Percentiles rank a stretch among this genome's conserved stretches.
Conservation (phyloP, 2,797 vertebrate genomes). For the Morus bassanus region DNA sequence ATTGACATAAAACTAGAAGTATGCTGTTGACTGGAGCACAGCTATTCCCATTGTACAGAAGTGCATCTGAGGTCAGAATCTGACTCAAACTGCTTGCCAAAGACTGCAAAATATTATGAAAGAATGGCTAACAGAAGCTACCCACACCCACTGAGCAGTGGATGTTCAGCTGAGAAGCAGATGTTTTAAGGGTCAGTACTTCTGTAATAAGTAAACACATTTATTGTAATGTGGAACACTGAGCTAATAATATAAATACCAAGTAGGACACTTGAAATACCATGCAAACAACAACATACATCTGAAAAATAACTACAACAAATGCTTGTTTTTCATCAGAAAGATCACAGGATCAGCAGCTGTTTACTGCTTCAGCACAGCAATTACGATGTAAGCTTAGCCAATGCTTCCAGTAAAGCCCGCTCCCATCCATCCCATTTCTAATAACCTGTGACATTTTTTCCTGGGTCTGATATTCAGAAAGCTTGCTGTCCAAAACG, state of each 20-base stretch:
- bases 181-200: constrained; percentile 50
- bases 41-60: constrained; percentile 46
- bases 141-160: constrained; percentile 36
- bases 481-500: constrained; percentile 24
- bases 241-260: constrained; percentile 63
- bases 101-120: constrained; percentile 65
- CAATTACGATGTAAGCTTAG: constrained; percentile 11
- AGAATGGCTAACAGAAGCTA: constrained; percentile 59
- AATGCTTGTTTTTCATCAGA: constrained; percentile 49
- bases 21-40: constrained; percentile 44
- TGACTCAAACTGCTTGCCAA: constrained; percentile 46
- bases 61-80: constrained; percentile 57
- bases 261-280: constrained; percentile 30
- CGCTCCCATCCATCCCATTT: constrained; percentile 37
- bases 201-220: constrained; percentile 57
- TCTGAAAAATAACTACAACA: constrained; percentile 42
- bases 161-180: constrained; percentile 44
- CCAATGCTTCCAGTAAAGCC: constrained; percentile 61
- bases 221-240: constrained; percentile 45
- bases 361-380: constrained; percentile 56
- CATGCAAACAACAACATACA: constrained; percentile 35
- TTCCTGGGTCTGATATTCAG: constrained; percentile 33
- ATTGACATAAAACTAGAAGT: constrained; percentile 46
- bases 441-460: constrained; percentile 51
- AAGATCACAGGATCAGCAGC: constrained; percentile 60